Evolutionary conservation across 2,888 invertebrate species (phyloP), one percentile per base, ranked within the genome.

Genomic region (Schizaphis graminum): DNA sequence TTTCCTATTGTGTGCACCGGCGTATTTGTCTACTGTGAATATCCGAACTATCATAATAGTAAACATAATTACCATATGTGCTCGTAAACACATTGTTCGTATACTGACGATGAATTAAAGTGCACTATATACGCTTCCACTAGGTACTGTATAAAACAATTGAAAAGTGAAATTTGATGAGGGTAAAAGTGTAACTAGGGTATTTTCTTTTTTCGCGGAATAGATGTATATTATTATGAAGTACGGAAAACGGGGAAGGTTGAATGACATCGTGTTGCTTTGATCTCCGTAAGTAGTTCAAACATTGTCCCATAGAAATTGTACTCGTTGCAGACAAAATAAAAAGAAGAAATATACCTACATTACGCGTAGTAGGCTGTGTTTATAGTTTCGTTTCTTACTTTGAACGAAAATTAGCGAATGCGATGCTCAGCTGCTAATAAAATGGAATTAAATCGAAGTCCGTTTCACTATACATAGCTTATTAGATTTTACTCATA

Each of bases 131-230:
- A 61, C 61, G 21, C 44, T 21, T 35, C 24, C 49, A 49, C 87
- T 49, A n/a, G 5, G 56, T 35, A 49, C 35, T 49, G 41, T 44
- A 49, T 67, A 49, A 91, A 91, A 91, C 90, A 67, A 91, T 91
- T 91, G 90, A 77, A 91, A 91, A 91, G 90, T 67, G 67, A 91
- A 91, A 49, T 91, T 35, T 35, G n/a, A 77, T 35, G 67, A 91
- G 67, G 90, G 67, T 53, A 77, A 24, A 77, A 91, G 49, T 49
- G 47, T 61, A 67, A 61, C 61, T 90, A 61, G 61, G n/a, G 91
- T 41, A 26, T 53, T 89, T 49, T 91, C 53, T 77, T 84, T 77
- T 91, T 77, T 13, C 41, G 26, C 26, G 13, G 77, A 91, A 91
- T 91, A 91, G 67, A 77, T 67, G 47, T 35, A 77, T 49, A 49